phyloP scores from a whole-genome alignment of 2,113 vertebrate genomes.

The Larimichthys polyactis region DNA sequence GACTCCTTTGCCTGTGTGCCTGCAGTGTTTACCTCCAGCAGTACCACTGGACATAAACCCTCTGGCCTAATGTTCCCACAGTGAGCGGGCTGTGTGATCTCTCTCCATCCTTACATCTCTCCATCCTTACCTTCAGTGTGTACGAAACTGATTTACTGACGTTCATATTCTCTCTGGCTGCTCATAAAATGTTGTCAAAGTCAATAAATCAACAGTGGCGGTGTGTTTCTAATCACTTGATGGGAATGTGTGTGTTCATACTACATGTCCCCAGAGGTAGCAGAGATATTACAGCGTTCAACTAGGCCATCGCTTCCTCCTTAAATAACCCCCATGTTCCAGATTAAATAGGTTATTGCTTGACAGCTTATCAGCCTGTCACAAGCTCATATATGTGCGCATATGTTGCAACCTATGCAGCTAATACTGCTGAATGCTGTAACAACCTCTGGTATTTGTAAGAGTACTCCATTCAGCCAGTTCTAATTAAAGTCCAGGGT shows the following conservation, averaged over 20 bases:
- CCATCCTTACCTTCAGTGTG: slow-evolving; percentile 22
- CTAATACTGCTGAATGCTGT: neutral
- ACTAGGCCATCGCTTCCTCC: slow-evolving; percentile 22
- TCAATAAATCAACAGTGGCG: slow-evolving; percentile 39
- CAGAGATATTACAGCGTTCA: slow-evolving; percentile 8
- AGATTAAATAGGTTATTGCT: slow-evolving; percentile 30
- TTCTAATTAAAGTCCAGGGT: slow-evolving; percentile 3
- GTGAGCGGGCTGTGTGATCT: slow-evolving; percentile 48
- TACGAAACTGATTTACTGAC: slow-evolving; percentile 26
- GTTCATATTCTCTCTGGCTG: slow-evolving; percentile 1
- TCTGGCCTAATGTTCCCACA: slow-evolving; percentile 38
- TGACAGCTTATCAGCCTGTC: slow-evolving; percentile 16
- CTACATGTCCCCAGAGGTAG: neutral
- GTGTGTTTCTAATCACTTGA: neutral
- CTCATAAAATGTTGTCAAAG: slow-evolving; percentile 27
- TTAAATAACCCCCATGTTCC: slow-evolving; percentile 36
- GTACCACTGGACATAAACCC: slow-evolving; percentile 24
- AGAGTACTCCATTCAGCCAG: neutral
- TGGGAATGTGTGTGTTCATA: slow-evolving; percentile 3
- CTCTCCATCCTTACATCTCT: slow-evolving; percentile 11
- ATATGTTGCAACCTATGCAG: neutral
- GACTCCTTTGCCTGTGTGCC: neutral
- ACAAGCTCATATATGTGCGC: neutral
- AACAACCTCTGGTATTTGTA: slow-evolving; percentile 10
- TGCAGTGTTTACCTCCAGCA: slow-evolving; percentile 33